phyloP scores from a whole-genome alignment of 2,113 vertebrate species.

The Procavia capensis region DNA sequence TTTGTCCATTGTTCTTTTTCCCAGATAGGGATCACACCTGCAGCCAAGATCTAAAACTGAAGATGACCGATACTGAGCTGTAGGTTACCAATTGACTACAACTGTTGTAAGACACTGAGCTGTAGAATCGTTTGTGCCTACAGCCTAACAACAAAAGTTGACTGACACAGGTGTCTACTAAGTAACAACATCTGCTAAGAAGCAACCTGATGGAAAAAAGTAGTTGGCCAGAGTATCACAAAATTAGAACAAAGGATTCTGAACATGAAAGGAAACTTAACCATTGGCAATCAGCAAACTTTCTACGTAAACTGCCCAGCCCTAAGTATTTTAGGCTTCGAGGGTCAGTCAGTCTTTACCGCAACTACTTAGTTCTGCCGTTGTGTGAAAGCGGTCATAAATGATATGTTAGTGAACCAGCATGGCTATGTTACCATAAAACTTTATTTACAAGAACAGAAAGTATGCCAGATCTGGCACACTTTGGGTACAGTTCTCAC shows the following conservation, averaged over 20 bases:
- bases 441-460: slow-evolving; percentile 52
- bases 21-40: not conserved
- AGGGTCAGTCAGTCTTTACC: not conserved
- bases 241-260: slow-evolving; percentile 16
- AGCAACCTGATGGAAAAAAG: not conserved
- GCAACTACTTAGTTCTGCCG: not conserved
- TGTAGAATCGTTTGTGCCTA: not conserved
- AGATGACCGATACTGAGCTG: not conserved
- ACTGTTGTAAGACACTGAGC: not conserved
- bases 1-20: not conserved
- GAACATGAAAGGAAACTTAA: slow-evolving; percentile 25
- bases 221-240: not conserved
- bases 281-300: not conserved
- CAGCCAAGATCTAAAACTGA: slow-evolving; percentile 9
- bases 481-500: no score
- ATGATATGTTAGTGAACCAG: not conserved
- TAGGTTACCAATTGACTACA: not conserved
- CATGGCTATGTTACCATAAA: slow-evolving; percentile 32
- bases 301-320: not conserved
- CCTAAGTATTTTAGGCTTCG: not conserved
- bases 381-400: not conserved
- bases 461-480: not conserved
- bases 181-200: slow-evolving; percentile 32
- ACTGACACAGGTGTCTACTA: not conserved
- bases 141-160: not conserved